Base-by-base conservation (phyloP, 2,888 invertebrate genomes). In the Bellardia bayeri region DNA sequence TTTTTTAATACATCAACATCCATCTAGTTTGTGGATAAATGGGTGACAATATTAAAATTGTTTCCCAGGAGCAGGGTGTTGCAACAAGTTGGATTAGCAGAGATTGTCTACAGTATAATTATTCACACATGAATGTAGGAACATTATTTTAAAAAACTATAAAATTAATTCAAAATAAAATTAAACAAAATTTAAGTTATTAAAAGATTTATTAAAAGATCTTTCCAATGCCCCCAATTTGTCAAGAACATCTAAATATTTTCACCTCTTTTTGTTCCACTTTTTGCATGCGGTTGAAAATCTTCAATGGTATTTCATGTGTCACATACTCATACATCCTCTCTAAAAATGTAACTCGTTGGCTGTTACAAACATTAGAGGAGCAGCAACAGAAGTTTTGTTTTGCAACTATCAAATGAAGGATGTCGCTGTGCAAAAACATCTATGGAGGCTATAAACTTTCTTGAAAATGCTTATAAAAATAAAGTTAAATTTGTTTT, bases 361-460 rank as follows among this genome's bases (percentile, higher is more conserved):
- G 45, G 9, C 9, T 45, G 45, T 45, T 56, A 23, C 16, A 16
- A 7, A 16, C 23, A 8, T 8, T 0, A n/a, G 5, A 49, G 49
- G 14, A 45, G 45, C 49, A 49, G 2, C 23, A 56, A 23, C 23
- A 16, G 56, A 56, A 56, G 23, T 56, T 56, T 56, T 56, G 2
- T 16, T 16, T 56, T 56, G 6, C 23, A 23, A 16, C 56, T 16
- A 56, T 16, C 8, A 0, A 56, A 56, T 8, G 11, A 56, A 56
- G 23, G 16, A 49, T 68, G 58, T 30, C 14, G 72, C 42, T 74
- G 9, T 61, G 45, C 11, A 42, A 42, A 30, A 42, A 30, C 42
- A 58, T 42, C 40, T 42, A 42, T 23, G n/a, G 74, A 63, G 63
- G 75, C 49, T 49, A 63, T 49, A 75, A 64, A 76, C 63, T 76